Percentiles rank a stretch among this genome's conserved stretches.
Evolutionary conservation across 1,140 invertebrate genomes (phyloP).

Genomic region (Lordiphosa mommai): DNA sequence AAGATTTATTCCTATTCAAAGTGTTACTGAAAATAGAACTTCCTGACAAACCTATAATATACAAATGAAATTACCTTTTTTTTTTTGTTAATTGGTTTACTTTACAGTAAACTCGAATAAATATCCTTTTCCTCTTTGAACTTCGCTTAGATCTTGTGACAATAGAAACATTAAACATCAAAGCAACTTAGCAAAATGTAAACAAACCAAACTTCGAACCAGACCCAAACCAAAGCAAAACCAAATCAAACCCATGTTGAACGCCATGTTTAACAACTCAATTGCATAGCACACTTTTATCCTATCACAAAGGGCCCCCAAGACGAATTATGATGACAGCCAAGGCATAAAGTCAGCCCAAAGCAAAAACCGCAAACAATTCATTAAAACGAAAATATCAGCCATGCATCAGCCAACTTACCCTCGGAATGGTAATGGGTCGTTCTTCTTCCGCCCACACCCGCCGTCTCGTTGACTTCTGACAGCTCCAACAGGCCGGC

Average conservation of each 20-base stretch:
- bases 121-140: not conserved
- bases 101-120: not conserved
- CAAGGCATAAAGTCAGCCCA: slow-evolving; percentile 9
- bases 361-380: slow-evolving; percentile 53
- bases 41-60: no score
- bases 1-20: no score
- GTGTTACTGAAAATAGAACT: no score
- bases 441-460: not conserved
- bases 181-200: slow-evolving; percentile 10
- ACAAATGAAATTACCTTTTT: not conserved
- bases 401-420: slow-evolving; percentile 52
- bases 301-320: slow-evolving; percentile 34
- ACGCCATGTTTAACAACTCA: slow-evolving; percentile 71
- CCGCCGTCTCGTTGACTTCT: slow-evolving; percentile 26
- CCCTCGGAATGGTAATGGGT: slow-evolving; percentile 13
- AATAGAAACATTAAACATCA: slow-evolving; percentile 19
- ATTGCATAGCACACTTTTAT: slow-evolving; percentile 57
- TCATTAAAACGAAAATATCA: slow-evolving; percentile 65
- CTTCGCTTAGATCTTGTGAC: slow-evolving; percentile 24
- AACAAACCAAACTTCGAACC: slow-evolving; percentile 7
- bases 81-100: not conserved
- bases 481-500: slow-evolving; percentile 29
- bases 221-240: not conserved
- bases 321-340: slow-evolving; percentile 47
- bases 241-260: slow-evolving; percentile 45